Evolutionary conservation across 2,888 invertebrate species (phyloP).

Genomic region (Plagiodera versicolora): DNA sequence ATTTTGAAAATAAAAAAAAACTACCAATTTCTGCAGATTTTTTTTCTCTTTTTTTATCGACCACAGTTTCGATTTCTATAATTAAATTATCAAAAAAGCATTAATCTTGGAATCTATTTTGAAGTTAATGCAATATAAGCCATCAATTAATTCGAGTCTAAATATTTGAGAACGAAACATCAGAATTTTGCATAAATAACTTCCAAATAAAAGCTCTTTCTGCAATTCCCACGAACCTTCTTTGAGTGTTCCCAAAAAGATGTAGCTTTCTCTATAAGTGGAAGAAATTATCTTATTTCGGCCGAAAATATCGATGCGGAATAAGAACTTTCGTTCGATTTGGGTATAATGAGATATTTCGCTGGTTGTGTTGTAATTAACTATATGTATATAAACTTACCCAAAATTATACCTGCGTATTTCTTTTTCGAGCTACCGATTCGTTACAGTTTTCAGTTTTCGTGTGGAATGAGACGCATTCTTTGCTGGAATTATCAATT

Average conservation of each 20-base stretch:
- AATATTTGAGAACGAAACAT: too few species aligned
- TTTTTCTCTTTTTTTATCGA: too few species aligned
- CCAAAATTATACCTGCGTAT: neutral
- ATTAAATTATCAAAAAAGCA: too few species aligned
- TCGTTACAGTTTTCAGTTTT: neutral
- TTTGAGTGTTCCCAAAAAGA: neutral
- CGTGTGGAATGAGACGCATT: neutral
- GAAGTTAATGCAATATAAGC: too few species aligned
- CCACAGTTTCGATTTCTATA: too few species aligned
- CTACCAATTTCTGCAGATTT: too few species aligned
- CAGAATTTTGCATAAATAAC: too few species aligned
- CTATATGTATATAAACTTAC: neutral
- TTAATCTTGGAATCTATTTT: too few species aligned
- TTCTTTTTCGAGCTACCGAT: neutral
- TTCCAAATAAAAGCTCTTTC: neutral
- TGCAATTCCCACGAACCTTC: neutral
- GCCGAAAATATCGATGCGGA: neutral
- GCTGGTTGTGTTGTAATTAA: neutral
- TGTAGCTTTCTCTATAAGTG: neutral
- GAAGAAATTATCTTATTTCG: neutral
- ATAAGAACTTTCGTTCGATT: slow-evolving; percentile 1
- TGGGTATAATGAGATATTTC: neutral
- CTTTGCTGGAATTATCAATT: neutral
- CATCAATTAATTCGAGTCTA: too few species aligned
- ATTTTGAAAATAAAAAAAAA: too few species aligned